Evolutionary conservation across 64 coral and sea anemone genomes (phyloP).

Genomic region (Montipora capricornis): DNA sequence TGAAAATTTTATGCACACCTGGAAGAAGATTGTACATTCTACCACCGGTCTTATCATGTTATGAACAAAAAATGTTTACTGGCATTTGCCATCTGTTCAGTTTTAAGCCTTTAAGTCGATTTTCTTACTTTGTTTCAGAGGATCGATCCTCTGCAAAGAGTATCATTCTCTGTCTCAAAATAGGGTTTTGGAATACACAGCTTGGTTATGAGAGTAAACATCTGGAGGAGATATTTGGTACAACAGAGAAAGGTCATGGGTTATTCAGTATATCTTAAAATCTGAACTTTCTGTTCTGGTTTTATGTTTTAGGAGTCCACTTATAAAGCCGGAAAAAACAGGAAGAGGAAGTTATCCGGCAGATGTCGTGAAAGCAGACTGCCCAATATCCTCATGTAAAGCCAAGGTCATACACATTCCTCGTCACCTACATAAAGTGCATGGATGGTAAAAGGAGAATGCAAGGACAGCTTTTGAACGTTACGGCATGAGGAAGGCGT

Average conservation of each 20-base stretch:
- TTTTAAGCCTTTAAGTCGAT: not conserved
- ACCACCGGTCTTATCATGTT: not conserved
- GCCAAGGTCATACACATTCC: not conserved
- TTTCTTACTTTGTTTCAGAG: not conserved
- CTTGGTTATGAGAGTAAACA: not conserved
- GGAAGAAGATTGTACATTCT: not conserved
- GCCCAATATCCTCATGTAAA: not conserved
- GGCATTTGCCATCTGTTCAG: not conserved
- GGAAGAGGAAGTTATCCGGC: not conserved
- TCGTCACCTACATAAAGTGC: conserved; percentile 2
- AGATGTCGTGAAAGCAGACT: not conserved
- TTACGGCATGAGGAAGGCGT: not conserved
- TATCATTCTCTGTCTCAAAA: not conserved
- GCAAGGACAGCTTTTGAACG: not conserved
- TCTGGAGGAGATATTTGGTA: not conserved
- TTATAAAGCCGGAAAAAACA: not conserved
- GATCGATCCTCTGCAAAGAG: not conserved
- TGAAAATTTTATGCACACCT: not conserved
- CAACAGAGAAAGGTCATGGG: not conserved
- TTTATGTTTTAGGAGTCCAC: not conserved
- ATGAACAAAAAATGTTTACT: not conserved
- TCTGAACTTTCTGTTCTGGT: not conserved
- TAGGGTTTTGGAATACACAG: not conserved
- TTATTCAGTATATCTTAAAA: not conserved
- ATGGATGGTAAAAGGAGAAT: conserved; percentile 1